Evolutionary conservation across 1,140 invertebrate genomes (phyloP), one percentile per base, ranked within the genome.

Genomic region (Euwallacea similis): DNA sequence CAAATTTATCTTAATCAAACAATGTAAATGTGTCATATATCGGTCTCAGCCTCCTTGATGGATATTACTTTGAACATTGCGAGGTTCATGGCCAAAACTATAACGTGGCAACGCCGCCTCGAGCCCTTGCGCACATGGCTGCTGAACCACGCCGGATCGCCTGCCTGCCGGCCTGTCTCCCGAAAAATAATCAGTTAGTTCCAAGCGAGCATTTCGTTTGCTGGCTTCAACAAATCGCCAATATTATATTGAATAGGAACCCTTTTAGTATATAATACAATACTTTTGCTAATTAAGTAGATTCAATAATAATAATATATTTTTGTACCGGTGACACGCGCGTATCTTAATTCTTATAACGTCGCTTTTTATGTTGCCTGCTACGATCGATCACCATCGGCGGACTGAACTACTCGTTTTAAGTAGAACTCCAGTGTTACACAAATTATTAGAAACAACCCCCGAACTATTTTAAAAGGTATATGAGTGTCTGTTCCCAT

Each of bases 111-210:
- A 43, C 60, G 33, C n/a, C 43, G 66, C 21, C 21, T 42, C 53
- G 16, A 33, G 16, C 63, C 42, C 46, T 56, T 59, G 55, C 47
- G 79, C 78, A 79, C 79, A 81, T 78, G 81, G 80, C 79, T 66
- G 11, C 10, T 43, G 33, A 63, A 65, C 43, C 72, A 72, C 71
- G 76, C 73, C 68, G 73, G 42, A 33, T 42, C 53, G 47, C 46
- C 7, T 7, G 21, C 21, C 8, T 64, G 62, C 62, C 62, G 62
- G 46, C 11, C 21, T 16, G 42, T n/a, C 10, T 56, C 46, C 59
- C 47, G 54, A 54, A 67, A 70, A 66, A 73, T 76, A 33, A 33
- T 79, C 78, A 82, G 81, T 82, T 75, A 77, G 78, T 75, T 78
- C 66, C 76, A 76, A 79, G 78, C 80, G 76, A 77, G 78, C 79